Evolutionary conservation across 2,797 vertebrate species (phyloP), one percentile per base, ranked within the genome.

Genomic region (Sebastes kiyomatsui): DNA sequence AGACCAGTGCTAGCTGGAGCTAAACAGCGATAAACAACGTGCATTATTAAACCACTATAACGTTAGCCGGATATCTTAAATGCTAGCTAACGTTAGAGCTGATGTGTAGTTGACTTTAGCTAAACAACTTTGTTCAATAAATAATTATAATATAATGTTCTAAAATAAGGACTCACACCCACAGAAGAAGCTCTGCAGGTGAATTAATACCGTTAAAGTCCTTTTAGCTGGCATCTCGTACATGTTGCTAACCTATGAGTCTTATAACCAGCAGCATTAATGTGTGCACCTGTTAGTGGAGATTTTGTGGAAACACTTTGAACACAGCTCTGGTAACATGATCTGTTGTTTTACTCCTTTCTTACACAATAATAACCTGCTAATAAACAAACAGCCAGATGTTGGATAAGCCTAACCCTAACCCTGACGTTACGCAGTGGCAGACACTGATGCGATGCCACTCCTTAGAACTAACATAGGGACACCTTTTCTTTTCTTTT

Each of bases 401-500:
- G 23, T 12, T 2, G 20, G 27, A 23, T 25, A n/a, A 14, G 18
- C 7, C 4, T n/a, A 3, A 14, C 23, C 8, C 4, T n/a, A 5
- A 14, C 23, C 8, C 4, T 18, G 3, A 14, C 12, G 20, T 30
- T 30, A 6, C 71, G 32, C 67, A 28, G 28, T 35, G 71, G 30
- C 22, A 69, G 4, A 67, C 5, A 67, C 20, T 18, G 76, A 68
- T n/a, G 75, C 70, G 66, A 84, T 62, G 90, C 91, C 92, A 89
- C 87, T 91, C 92, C 89, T 93, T 66, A 13, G 9, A 77, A 84
- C 77, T 86, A 77, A 83, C 72, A 33, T 77, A 79, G 91, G 80
- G 75, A 81, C 88, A 86, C 83, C 80, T 85, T 56, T 62, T 20
- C 33, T 7, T 56, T 62, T 20, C 30, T 7, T 64, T 33, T 6